These are phyloP conservation scores for Xiphophorus hellerii DNA, from an alignment of 2,113 vertebrate genomes.

Conservation along the genomic window DNA sequence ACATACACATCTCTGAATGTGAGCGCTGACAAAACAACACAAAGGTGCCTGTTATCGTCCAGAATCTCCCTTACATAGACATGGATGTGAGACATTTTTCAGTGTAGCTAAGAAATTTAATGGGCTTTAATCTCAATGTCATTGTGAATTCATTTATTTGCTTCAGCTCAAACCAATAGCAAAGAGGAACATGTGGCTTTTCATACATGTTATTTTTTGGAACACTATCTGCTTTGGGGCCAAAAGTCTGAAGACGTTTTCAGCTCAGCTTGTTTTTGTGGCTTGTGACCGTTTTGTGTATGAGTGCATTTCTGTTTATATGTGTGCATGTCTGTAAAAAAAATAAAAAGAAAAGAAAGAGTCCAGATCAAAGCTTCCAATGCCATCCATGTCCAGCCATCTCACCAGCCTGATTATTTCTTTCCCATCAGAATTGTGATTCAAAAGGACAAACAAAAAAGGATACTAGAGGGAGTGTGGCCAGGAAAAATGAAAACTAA, in stretches of 20 bases:
- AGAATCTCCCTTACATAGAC: not conserved
- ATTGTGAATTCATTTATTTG: not conserved
- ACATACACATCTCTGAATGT: not conserved
- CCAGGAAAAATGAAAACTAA: conserved; percentile 19
- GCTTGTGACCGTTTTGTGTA: not conserved
- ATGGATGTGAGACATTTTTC: not conserved
- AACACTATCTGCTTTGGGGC: not conserved
- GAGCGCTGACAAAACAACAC: not conserved
- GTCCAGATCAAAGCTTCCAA: conserved; percentile 67
- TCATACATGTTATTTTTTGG: no score
- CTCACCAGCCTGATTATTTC: conserved; percentile 54
- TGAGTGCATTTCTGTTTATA: conserved; percentile 7
- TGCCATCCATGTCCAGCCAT: conserved; percentile 49
- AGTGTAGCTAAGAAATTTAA: not conserved
- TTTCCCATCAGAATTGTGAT: conserved; percentile 48
- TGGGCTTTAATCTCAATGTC: not conserved
- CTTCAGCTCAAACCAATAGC: not conserved
- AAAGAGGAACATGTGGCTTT: no score
- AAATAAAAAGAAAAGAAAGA: conserved; percentile 29
- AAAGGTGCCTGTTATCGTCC: not conserved
- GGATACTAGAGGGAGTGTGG: not conserved
- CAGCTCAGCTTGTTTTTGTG: conserved; percentile 16
- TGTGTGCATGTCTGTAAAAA: conserved; percentile 4
- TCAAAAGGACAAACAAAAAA: conserved; percentile 54
- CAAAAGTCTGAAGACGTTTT: conserved; percentile 18